Base-by-base conservation (phyloP, 2,888 invertebrate genomes). In the Homarus gammarus region DNA sequence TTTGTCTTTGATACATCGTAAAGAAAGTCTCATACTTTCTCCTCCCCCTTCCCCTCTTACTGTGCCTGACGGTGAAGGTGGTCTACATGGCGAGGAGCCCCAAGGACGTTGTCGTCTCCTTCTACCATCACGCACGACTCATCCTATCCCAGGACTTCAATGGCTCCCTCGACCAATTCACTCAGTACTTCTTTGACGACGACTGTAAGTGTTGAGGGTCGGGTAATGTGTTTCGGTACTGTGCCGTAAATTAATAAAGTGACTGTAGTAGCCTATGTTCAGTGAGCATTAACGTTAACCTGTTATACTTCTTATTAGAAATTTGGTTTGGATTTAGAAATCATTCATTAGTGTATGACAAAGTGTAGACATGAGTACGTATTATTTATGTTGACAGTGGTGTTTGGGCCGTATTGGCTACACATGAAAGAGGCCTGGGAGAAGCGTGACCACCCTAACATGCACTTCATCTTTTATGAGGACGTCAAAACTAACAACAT, bases 341-440 rank as follows among this genome's bases (percentile, higher is more conserved):
- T 44, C 12, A 44, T 8, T 5, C 44, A 44, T 44, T n/a, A n/a
- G n/a, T n/a, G 44, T 8, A 44, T 8, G 44, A 44, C 12, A 44
- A 44, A 44, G 44, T 5, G 44, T 44, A 8, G 44, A 8, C 44
- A n/a, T n/a, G 6, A 44, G 12, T 44, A 44, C 12, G 1, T 36
- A 22, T 1, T 72, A 18, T 70, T 70, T 68, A n/a, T 33, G 2
- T 27, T 27, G 0, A 15, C 72, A 88, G 88, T 73, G 18, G n/a
- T 56, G 51, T 88, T 38, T 33, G 38, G 82, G 18, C 82, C 83
- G 22, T 88, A 75, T 64, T 88, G 82, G 82, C 38, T 44, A 0
- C 88, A 88, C 73, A 22, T 88, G 61, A 72, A 49, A 0, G 73
- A 70, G 12, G 82, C 88, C 5, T 88, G 88, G 88, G 77, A 88